Percentiles rank a stretch among this genome's conserved stretches.
These are phyloP conservation scores for Mormyrus iriodes DNA, from an alignment of 2,113 vertebrate species.

Conservation along the genomic window DNA sequence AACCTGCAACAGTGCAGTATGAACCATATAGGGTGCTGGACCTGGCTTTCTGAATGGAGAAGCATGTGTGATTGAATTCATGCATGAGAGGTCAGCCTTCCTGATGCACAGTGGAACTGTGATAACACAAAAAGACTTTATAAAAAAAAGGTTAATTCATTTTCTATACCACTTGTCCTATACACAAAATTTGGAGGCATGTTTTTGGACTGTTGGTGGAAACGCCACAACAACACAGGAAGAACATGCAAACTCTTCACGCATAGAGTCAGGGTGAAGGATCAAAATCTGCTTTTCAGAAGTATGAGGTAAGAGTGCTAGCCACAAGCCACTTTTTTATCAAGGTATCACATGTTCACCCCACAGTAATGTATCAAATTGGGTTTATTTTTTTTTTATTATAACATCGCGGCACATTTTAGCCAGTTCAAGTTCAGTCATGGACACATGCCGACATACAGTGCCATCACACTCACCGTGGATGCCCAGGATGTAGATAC, in stretches of 20 bases:
- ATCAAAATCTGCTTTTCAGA: neutral
- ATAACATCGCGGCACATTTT: neutral
- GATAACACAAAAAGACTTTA: neutral
- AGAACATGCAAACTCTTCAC: neutral
- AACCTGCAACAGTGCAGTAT: neutral
- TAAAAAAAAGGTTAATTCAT: neutral
- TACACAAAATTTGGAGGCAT: neutral
- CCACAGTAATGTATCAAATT: neutral
- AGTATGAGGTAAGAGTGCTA: neutral
- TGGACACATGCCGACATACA: neutral
- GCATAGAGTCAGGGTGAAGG: neutral
- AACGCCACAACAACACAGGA: neutral
- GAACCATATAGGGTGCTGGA: neutral
- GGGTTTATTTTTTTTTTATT: neutral
- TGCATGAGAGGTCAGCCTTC: neutral
- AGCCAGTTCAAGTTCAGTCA: neutral
- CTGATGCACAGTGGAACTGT: neutral
- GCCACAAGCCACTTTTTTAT: neutral
- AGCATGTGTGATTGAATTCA: neutral
- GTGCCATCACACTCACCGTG: slow-evolving; percentile 35
- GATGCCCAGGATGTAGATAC: slow-evolving; percentile 45
- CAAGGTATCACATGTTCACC: neutral
- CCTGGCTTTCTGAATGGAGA: neutral
- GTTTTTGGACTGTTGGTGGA: neutral
- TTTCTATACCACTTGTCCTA: neutral